Evolutionary conservation across 2,797 vertebrate species (phyloP).

Genomic region (Hypotaenidia okinawae): DNA sequence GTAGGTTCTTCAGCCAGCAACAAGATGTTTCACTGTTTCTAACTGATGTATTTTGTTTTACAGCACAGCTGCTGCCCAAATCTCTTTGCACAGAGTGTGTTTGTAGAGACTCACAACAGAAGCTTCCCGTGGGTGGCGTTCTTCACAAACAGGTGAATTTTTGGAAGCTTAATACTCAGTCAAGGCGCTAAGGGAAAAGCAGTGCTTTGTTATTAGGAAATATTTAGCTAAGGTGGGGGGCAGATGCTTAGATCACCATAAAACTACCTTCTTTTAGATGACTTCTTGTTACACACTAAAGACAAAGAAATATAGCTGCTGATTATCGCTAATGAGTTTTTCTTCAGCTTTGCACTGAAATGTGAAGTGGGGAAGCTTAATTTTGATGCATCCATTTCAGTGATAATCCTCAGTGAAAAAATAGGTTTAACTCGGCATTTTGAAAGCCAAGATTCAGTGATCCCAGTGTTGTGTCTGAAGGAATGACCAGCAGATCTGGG

Average conservation of each 20-base stretch:
- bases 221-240: neutral
- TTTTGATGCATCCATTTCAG: neutral
- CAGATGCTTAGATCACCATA: neutral
- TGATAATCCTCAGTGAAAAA: neutral
- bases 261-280: neutral
- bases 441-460: neutral
- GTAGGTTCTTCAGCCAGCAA: fast-evolving
- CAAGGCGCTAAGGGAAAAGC: neutral
- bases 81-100: conserved; percentile 92
- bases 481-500: neutral
- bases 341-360: neutral
- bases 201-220: neutral
- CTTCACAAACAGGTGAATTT: conserved; percentile 90
- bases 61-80: conserved; percentile 95
- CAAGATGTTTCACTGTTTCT: neutral
- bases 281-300: neutral
- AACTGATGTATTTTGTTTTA: conserved; percentile 44
- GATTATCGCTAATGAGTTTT: neutral
- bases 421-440: neutral
- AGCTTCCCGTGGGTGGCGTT: conserved; percentile 89
- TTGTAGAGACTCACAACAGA: conserved; percentile 90
- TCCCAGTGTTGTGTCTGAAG: neutral
- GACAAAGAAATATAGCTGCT: neutral
- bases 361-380: neutral
- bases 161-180: neutral